Base-by-base conservation (phyloP, 1,140 invertebrate species). In the Adelges cooleyi region DNA sequence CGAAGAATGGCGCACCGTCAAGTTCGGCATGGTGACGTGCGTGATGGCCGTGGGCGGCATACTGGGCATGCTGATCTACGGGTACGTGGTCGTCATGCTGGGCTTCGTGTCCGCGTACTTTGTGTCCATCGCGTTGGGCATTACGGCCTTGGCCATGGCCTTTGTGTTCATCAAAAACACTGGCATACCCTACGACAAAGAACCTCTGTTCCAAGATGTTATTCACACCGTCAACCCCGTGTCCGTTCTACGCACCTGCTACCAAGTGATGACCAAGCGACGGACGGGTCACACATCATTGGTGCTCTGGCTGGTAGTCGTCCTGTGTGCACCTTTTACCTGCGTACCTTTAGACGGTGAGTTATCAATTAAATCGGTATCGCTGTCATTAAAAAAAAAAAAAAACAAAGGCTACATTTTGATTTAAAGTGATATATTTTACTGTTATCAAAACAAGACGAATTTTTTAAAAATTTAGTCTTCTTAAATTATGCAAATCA, bases 21-120 rank as follows among this genome's bases (percentile, higher is more conserved):
- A 59, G 25, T 59, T 27, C 42, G 54, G 54, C 10, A 18, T 20
- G 25, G 25, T 59, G 6, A 23, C 38, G 1, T 38, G 54, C 17
- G 22, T 10, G 5, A 33, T 59, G 1, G 17, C 40, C 11, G 15
- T 42, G 40, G 54, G 54, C 9, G 23, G 23, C 1, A 59, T 46
- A 27, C 40, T 59, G 15, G 54, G 54, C 3, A 59, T 59, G 40
- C 23, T 46, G 11, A 5, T 59, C 11, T 59, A 59, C 40, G 54
- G 54, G 1, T n/a, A 9, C 40, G 5, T 59, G 1, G 42, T 46
- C 10, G 22, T 46, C 10, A 46, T 27, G 38, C 15, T 46, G 42
- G 54, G 42, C 1, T 59, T 59, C 42, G 38, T 9, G 2, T 2
- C 9, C 54, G 40, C 54, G 42, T 59, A 59, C 17, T 1, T 3